Evolutionary conservation across 2,888 invertebrate genomes (phyloP).

Genomic region (Peribatodes rhomboidaria): DNA sequence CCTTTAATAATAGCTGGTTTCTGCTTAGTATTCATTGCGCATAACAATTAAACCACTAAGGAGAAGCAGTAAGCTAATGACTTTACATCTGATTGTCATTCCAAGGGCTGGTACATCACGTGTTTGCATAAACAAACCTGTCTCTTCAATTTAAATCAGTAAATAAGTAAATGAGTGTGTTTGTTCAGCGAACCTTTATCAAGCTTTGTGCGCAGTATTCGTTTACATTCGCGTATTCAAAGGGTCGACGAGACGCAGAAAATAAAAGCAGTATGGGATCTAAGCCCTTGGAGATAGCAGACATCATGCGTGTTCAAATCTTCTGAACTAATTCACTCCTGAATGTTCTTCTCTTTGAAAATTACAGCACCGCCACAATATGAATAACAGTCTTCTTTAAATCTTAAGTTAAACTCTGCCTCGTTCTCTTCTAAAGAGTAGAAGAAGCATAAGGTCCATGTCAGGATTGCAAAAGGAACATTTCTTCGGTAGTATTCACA

Average conservation of each 20-base stretch:
- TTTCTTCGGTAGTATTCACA: too few relatives aligned
- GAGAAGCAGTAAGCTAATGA: slow-evolving; percentile 46
- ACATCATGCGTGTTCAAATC: too few relatives aligned
- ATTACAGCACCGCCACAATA: too few relatives aligned
- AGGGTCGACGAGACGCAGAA: slow-evolving; percentile 1
- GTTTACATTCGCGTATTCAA: slow-evolving; percentile 9
- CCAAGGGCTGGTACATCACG: slow-evolving; percentile 49
- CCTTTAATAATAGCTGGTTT: slow-evolving; percentile 16
- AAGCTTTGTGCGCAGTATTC: slow-evolving; percentile 25
- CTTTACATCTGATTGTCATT: slow-evolving; percentile 54
- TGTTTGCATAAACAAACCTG: slow-evolving; percentile 49
- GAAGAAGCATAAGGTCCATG: too few relatives aligned
- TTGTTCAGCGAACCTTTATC: slow-evolving; percentile 35
- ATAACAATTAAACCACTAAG: slow-evolving; percentile 37
- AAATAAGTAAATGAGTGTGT: slow-evolving; percentile 33
- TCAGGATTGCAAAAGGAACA: too few relatives aligned
- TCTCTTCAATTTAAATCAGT: slow-evolving; percentile 50
- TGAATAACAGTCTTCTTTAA: too few relatives aligned
- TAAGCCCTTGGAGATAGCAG: too few relatives aligned
- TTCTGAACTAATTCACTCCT: too few relatives aligned
- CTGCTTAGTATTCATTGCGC: slow-evolving; percentile 26
- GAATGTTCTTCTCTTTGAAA: too few relatives aligned
- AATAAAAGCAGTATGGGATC: not conserved
- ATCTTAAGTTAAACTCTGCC: too few relatives aligned
- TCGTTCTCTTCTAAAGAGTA: not conserved